These are phyloP conservation scores for Silurus meridionalis DNA, from an alignment of 2,113 vertebrate species.

Conservation along the genomic window DNA sequence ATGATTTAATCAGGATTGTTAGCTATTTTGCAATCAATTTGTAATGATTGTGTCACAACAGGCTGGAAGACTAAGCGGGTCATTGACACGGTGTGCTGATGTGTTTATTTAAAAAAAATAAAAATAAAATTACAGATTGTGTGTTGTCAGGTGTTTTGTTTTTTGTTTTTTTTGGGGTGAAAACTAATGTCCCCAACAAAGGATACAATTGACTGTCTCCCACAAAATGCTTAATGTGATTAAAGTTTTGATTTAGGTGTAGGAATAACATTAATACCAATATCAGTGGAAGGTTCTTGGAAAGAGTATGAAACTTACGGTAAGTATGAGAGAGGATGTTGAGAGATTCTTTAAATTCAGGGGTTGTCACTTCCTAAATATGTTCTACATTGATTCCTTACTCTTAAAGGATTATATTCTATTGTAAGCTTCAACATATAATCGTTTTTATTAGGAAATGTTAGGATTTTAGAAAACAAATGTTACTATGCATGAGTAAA, in stretches of 20 bases:
- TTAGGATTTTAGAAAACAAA: neutral
- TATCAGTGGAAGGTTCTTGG: neutral
- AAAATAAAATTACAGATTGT: neutral
- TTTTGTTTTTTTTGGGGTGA: neutral
- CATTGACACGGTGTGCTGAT: conserved; percentile 62
- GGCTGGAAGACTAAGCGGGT: conserved; percentile 72
- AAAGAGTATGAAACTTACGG: neutral
- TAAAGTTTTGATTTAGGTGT: neutral
- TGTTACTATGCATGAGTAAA: neutral
- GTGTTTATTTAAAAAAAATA: neutral
- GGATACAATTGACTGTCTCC: neutral
- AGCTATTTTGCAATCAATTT: conserved; percentile 99
- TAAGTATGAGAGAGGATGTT: neutral
- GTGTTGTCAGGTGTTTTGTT: neutral
- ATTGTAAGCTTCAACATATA: neutral
- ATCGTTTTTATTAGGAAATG: neutral
- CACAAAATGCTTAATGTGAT: neutral
- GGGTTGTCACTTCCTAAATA: neutral
- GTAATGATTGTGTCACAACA: conserved; percentile 99
- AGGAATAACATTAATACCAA: neutral
- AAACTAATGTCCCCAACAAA: neutral
- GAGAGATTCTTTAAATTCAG: neutral
- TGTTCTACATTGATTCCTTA: neutral
- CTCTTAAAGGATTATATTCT: neutral
- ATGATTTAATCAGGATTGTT: conserved; percentile 99